Percentiles rank a stretch among this genome's conserved stretches.
phyloP scores from a whole-genome alignment of 1,140 invertebrate species.

The Pseudomyrmex flavicornis region DNA sequence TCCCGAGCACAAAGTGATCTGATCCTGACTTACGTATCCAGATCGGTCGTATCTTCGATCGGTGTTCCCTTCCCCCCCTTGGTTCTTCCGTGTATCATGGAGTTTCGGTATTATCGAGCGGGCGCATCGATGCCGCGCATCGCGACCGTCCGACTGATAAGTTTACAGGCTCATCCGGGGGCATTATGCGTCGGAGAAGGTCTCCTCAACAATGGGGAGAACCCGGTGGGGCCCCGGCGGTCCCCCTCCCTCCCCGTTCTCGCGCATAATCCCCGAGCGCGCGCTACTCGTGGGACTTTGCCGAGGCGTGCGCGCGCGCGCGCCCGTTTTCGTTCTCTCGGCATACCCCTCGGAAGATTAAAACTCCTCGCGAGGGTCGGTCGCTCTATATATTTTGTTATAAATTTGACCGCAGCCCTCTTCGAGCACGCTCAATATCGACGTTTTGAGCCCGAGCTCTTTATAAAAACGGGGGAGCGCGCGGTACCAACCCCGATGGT shows the following conservation, averaged over 20 bases:
- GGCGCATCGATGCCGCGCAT: constrained; percentile 49
- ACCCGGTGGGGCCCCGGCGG: constrained; percentile 40
- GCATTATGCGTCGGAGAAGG: constrained; percentile 52
- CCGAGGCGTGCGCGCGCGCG: constrained; percentile 42
- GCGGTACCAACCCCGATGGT: background rate
- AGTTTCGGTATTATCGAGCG: constrained; percentile 55
- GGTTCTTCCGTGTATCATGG: constrained; percentile 18
- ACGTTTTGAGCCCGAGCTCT: background rate
- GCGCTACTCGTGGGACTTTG: constrained; percentile 19
- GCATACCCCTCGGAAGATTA: constrained; percentile 29
- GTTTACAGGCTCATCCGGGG: constrained; percentile 52
- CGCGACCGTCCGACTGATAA: constrained; percentile 58
- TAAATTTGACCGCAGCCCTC: constrained; percentile 71
- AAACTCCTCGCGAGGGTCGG: constrained; percentile 53
- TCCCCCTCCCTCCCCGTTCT: constrained; percentile 7
- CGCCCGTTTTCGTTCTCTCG: background rate
- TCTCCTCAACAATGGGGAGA: constrained; percentile 36
- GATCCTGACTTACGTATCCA: constrained; percentile 56
- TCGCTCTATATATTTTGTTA: constrained; percentile 66
- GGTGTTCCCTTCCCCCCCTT: background rate
- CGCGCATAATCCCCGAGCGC: constrained; percentile 46
- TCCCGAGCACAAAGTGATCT: constrained; percentile 33
- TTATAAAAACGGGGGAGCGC: background rate
- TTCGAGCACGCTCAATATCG: constrained; percentile 40
- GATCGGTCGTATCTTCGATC: background rate